Evolutionary conservation across 2,888 invertebrate genomes (phyloP), one percentile per base, ranked within the genome.

Genomic region (Dynastes hyllus): DNA sequence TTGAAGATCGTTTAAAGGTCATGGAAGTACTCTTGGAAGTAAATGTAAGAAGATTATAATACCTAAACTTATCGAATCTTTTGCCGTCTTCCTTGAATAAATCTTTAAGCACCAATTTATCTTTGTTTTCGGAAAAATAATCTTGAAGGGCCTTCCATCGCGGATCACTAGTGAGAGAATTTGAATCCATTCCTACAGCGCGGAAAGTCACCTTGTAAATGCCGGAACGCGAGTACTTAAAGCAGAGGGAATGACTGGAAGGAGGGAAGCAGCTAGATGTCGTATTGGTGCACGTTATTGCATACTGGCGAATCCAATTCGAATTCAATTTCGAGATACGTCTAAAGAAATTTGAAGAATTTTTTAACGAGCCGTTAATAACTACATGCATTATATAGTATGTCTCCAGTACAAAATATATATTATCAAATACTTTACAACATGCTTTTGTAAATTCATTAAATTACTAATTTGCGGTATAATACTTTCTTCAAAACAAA

Each of bases 21-120:
- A 80, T 66, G 53, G 82, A 79, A 80, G 84, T 83, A 81, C 27
- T 63, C 63, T 77, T 79, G 76, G 65, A 79, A 58, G 80, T 70
- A 45, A 51, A 69, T 76, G 50, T 67, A 79, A 32, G 29, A 61
- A 70, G 58, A 70, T 9, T 51, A 76, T 79, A 79, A 22, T 90
- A 98, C 98, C 96, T 97, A 91, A 93, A 97, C 89, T 96, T 97
- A 73, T 95, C 91, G 87, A 98, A 98, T 80, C 99, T 93, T 45
- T 93, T 90, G 0, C 94, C 90, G 89, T 98, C 96, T 84, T 93
- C 90, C 82, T 93, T 91, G 87, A 99, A 98, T 84, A 98, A 90
- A 81, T 96, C 92, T 82, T 92, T 92, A 85, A 99, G 96, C 85
- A 95, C 94, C 63, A 98, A 91, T 84, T 93, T 93, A 37, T 92